Evolutionary conservation across 37 sponge, comb jelly and placozoan species (phyloP).

Genomic region (Spongilla lacustris): DNA sequence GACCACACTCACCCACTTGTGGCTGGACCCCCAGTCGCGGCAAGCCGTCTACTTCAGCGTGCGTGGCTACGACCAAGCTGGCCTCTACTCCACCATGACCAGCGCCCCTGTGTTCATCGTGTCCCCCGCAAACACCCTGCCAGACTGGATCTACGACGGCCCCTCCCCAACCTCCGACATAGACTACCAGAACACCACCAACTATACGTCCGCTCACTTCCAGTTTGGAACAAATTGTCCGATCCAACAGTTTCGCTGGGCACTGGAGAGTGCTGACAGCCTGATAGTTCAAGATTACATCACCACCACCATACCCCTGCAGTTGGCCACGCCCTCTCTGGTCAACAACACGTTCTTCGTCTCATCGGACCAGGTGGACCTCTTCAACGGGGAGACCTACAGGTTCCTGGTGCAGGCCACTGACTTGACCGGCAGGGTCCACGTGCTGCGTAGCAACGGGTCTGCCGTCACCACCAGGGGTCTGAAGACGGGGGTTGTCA

Average conservation of each 20-base stretch:
- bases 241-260: conserved; percentile 50
- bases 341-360: conserved; percentile 40
- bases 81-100: conserved; percentile 15
- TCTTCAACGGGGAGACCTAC: conserved; percentile 72
- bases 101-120: conserved; percentile 49
- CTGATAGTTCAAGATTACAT: conserved; percentile 36
- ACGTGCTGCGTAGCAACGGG: conserved; percentile 62
- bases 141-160: conserved; percentile 75
- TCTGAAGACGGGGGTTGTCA: conserved; percentile 57
- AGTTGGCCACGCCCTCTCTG: background rate
- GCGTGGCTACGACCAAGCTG: conserved; percentile 27
- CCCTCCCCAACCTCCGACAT: conserved; percentile 14
- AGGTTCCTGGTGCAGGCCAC: conserved; percentile 60
- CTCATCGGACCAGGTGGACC: conserved; percentile 44
- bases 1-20: background rate
- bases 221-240: conserved; percentile 68
- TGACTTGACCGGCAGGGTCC: conserved; percentile 53
- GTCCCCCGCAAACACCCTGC: conserved; percentile 19
- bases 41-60: conserved; percentile 55
- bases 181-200: conserved; percentile 70
- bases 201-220: conserved; percentile 18
- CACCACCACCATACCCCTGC: background rate
- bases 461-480: conserved; percentile 45
- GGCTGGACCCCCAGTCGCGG: background rate
- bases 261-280: conserved; percentile 65